A percentile compares a stretch with the other conserved stretches of the same genome.
Conservation (phyloP, 64 coral and sea anemone species). For the Montipora efflorescens region DNA sequence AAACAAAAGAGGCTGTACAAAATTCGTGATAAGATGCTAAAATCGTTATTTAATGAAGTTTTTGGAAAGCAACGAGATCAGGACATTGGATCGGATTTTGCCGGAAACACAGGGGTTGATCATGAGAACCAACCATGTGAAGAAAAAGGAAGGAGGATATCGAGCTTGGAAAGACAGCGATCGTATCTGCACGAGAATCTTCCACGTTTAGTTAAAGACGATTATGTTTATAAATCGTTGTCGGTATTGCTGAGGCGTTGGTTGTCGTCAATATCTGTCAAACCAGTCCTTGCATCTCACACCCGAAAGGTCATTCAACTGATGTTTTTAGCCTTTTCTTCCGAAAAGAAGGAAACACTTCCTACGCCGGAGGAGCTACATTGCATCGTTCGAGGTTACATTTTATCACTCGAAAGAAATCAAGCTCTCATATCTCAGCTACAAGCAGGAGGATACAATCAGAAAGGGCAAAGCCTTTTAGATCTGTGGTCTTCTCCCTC, state of each 20-base stretch:
- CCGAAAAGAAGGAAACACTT: neutral
- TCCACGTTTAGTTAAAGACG: neutral
- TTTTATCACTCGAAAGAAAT: slow-evolving; percentile 37
- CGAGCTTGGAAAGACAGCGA: neutral
- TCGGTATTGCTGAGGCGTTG: neutral
- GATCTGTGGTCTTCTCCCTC: neutral
- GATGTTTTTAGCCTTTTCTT: neutral
- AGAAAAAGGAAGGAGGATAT: neutral
- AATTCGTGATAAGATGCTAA: neutral
- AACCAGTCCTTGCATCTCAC: neutral
- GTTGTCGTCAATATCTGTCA: neutral
- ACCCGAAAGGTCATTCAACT: neutral
- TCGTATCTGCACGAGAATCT: slow-evolving; percentile 33
- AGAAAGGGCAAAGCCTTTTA: neutral
- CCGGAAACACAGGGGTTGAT: neutral
- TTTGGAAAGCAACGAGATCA: neutral
- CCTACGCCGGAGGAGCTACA: neutral
- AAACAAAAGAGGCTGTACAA: slow-evolving; percentile 15
- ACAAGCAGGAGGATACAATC: slow-evolving; percentile 64
- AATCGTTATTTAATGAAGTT: slow-evolving; percentile 24
- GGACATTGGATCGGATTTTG: neutral
- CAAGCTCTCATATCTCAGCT: slow-evolving; percentile 47
- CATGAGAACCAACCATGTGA: neutral
- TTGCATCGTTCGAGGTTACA: neutral
- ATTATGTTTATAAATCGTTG: neutral